Conservation (phyloP, 2,888 invertebrate species). For the Glyphotaelius pellucidus region DNA sequence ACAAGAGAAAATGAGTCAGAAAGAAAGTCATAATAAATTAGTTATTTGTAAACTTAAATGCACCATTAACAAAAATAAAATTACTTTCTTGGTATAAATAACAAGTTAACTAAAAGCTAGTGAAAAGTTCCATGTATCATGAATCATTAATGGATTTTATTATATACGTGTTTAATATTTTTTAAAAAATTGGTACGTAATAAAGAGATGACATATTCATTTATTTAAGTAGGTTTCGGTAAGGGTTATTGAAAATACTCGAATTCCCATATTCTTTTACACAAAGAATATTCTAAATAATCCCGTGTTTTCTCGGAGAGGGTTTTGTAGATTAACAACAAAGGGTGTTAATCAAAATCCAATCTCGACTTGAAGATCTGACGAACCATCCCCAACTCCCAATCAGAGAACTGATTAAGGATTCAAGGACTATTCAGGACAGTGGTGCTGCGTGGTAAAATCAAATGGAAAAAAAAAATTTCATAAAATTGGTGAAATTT, state of each 20-base stretch:
- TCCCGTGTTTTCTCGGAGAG: background rate
- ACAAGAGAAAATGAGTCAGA: no score
- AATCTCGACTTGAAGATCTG: slow-evolving; percentile 22
- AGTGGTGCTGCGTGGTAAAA: background rate
- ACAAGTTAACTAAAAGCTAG: no score
- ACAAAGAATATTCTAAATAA: slow-evolving; percentile 1
- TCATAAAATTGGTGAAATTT: no score
- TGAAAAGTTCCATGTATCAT: no score
- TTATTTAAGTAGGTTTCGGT: background rate
- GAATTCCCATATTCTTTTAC: background rate
- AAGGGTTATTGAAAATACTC: background rate
- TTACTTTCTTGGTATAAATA: no score
- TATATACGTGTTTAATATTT: background rate
- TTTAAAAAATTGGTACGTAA: background rate
- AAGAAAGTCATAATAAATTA: no score
- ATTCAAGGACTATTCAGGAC: slow-evolving; percentile 4
- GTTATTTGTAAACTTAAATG: no score
- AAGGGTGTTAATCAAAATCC: slow-evolving; percentile 29
- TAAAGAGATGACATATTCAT: background rate
- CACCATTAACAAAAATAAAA: no score
- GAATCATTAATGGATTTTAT: background rate
- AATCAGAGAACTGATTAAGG: slow-evolving; percentile 24
- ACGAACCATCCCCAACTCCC: slow-evolving; percentile 22
- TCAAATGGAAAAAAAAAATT: background rate
- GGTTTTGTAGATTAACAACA: slow-evolving; percentile 26